These are phyloP conservation scores for Corythoichthys haematopterus DNA, from an alignment of 2,113 vertebrate species.

Conservation along the genomic window DNA sequence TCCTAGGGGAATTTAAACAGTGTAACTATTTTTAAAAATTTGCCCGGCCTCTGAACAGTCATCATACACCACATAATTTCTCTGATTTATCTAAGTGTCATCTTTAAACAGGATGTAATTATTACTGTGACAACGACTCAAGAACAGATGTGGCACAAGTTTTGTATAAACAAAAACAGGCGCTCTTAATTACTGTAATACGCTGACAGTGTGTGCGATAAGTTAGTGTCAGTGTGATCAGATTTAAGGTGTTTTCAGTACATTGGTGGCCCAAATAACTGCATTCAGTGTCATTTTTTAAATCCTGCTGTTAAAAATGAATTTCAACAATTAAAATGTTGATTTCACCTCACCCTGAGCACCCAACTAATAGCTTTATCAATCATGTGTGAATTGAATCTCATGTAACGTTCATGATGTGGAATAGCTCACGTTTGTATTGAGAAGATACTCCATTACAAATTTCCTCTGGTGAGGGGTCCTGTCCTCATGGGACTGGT, in stretches of 20 bases:
- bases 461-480: constrained; percentile 42
- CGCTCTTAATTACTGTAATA: constrained; percentile 14
- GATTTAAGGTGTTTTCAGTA: not conserved
- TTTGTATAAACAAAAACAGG: constrained; percentile 41
- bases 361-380: not conserved
- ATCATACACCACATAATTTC: constrained; percentile 33
- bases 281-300: not conserved
- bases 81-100: constrained; percentile 40
- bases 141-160: constrained; percentile 30
- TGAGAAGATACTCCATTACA: constrained; percentile 43
- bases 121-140: constrained; percentile 50
- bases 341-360: not conserved
- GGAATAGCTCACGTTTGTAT: not conserved
- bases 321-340: not conserved
- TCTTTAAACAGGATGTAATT: constrained; percentile 70
- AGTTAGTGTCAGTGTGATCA: constrained; percentile 2
- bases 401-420: not conserved
- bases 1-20: not conserved
- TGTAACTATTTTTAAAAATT: constrained; percentile 18
- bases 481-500: constrained; percentile 57
- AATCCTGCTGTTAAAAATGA: not conserved
- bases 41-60: constrained; percentile 22
- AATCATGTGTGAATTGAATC: not conserved
- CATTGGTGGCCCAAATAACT: not conserved
- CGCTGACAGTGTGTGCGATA: not conserved